Conservation (phyloP, 2,797 vertebrate species). For the Gallinago stenura region DNA sequence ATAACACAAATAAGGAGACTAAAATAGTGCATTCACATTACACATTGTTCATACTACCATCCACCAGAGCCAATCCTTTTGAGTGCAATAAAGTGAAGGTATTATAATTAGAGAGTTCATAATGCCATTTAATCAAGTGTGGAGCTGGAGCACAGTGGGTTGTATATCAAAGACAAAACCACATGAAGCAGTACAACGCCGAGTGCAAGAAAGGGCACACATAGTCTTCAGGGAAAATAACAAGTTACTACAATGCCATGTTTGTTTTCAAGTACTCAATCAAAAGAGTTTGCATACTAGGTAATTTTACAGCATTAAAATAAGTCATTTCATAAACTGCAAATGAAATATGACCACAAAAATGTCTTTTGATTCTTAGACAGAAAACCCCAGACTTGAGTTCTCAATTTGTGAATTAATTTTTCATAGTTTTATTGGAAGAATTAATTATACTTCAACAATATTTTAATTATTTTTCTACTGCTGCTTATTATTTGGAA, state of each 20-base stretch:
- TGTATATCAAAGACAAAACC: slow-evolving; percentile 51
- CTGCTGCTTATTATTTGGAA: neutral
- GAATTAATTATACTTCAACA: slow-evolving; percentile 3
- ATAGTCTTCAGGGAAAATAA: slow-evolving; percentile 40
- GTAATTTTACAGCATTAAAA: slow-evolving; percentile 2
- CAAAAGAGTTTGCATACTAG: neutral
- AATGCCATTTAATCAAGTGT: slow-evolving; percentile 46
- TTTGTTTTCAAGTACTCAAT: slow-evolving; percentile 38
- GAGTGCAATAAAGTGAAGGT: slow-evolving; percentile 7
- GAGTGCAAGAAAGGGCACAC: slow-evolving; percentile 2
- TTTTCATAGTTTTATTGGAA: slow-evolving; percentile 4
- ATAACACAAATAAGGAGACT: neutral
- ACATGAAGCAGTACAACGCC: slow-evolving; percentile 12
- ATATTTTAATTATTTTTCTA: slow-evolving; percentile 3
- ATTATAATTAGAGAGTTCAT: slow-evolving; percentile 51
- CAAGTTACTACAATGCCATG: slow-evolving; percentile 39
- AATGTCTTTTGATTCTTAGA: neutral
- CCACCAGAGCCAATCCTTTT: neutral
- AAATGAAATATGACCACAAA: slow-evolving; percentile 31
- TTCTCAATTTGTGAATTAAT: neutral
- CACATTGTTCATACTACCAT: neutral
- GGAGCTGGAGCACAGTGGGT: slow-evolving; percentile 25
- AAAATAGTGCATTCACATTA: neutral
- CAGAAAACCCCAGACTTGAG: neutral
- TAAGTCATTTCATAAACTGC: slow-evolving; percentile 6